Evolutionary conservation across 2,888 invertebrate genomes (phyloP).

Genomic region (Nemotelus pantherinus): DNA sequence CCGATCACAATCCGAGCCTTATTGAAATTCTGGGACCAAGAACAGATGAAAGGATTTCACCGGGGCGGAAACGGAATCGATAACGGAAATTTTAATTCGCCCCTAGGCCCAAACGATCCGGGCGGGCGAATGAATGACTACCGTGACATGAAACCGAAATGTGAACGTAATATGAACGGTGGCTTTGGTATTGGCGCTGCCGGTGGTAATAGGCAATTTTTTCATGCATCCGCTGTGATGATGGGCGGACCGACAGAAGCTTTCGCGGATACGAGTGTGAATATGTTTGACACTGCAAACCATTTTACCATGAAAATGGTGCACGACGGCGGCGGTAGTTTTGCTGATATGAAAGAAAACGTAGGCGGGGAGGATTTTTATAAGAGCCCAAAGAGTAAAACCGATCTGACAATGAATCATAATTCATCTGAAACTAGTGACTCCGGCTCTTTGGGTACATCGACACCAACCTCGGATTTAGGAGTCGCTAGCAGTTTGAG

Average conservation of each 20-base stretch:
- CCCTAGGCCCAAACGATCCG: conserved; percentile 75
- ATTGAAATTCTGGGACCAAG: conserved; percentile 86
- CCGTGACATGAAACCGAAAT: conserved; percentile 49
- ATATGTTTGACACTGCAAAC: conserved; percentile 47
- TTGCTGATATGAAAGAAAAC: conserved; percentile 27
- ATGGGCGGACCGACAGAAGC: conserved; percentile 45
- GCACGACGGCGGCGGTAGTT: conserved; percentile 30
- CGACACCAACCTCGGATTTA: conserved; percentile 66
- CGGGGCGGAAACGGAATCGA: conserved; percentile 66
- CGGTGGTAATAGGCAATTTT: conserved; percentile 52
- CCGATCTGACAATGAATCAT: conserved; percentile 44
- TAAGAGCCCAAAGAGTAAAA: conserved; percentile 68
- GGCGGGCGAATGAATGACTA: conserved; percentile 64
- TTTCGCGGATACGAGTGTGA: conserved; percentile 42
- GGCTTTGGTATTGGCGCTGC: conserved; percentile 28
- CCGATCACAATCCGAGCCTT: conserved; percentile 89
- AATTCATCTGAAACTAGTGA: conserved; percentile 60
- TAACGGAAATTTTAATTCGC: conserved; percentile 72
- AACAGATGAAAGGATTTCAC: conserved; percentile 68
- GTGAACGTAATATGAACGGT: conserved; percentile 45
- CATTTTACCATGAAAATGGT: conserved; percentile 45
- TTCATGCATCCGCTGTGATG: conserved; percentile 49
- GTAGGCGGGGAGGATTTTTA: conserved; percentile 66
- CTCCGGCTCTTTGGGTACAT: conserved; percentile 70
- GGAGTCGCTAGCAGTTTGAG: conserved; percentile 64